Evolutionary conservation across 1,140 invertebrate genomes (phyloP).

Genomic region (Nasonia vitripennis): DNA sequence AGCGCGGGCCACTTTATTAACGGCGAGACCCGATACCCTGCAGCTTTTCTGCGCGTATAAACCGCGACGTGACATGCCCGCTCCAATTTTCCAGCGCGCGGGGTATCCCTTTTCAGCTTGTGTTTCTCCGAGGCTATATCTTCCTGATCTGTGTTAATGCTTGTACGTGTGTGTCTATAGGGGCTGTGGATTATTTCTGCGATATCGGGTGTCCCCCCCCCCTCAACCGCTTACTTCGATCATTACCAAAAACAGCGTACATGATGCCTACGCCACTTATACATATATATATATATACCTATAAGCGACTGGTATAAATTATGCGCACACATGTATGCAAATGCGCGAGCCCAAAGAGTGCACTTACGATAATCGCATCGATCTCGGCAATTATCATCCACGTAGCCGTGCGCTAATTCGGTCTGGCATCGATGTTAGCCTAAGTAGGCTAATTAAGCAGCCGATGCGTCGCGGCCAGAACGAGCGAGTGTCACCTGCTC

Average conservation of each 20-base stretch:
- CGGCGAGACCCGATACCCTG: background rate
- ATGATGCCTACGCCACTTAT: too few species aligned
- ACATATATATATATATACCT: too few species aligned
- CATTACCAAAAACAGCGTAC: too few species aligned
- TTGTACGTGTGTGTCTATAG: too few species aligned
- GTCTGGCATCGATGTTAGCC: conserved; percentile 17
- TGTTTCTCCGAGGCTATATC: conserved; percentile 25
- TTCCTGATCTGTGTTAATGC: too few species aligned
- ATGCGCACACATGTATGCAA: background rate
- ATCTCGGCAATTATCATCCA: background rate
- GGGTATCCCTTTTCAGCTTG: conserved; percentile 33
- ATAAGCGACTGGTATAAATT: too few species aligned
- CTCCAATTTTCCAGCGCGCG: background rate
- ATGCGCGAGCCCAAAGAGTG: background rate
- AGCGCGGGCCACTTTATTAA: conserved; percentile 25
- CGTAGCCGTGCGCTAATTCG: conserved; percentile 25
- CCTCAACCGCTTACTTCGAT: background rate
- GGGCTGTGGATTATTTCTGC: background rate
- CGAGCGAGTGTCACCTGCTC: conserved; percentile 20
- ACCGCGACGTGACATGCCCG: background rate
- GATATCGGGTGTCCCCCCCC: background rate
- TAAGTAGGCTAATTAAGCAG: conserved; percentile 48
- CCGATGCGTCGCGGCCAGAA: background rate
- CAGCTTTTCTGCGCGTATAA: background rate
- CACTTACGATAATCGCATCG: background rate